These are phyloP conservation scores for Procavia capensis DNA, from an alignment of 2,113 vertebrate species.

Conservation along the genomic window DNA sequence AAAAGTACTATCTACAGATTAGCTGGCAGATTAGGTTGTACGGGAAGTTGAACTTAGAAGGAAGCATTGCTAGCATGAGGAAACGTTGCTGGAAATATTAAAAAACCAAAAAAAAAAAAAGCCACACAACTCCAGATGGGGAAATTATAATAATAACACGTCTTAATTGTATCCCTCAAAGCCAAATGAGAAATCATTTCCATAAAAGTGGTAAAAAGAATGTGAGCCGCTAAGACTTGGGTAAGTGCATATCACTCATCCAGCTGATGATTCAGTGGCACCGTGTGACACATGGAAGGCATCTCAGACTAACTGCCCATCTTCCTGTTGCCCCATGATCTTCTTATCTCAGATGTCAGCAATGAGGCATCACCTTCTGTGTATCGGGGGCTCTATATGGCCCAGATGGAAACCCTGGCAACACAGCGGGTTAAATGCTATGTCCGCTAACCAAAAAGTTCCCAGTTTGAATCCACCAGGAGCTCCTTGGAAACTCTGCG, in stretches of 20 bases:
- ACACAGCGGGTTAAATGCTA: no score
- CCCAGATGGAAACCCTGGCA: no score
- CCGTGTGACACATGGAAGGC: not conserved
- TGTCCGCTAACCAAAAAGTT: no score
- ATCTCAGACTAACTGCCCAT: not conserved
- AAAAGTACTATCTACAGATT: not conserved
- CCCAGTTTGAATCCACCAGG: no score
- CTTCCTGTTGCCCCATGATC: not conserved
- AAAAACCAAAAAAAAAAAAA: not conserved
- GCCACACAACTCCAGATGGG: not conserved
- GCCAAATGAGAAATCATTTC: not conserved
- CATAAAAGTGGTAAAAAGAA: conserved; percentile 46
- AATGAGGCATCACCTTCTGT: not conserved
- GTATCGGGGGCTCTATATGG: not conserved
- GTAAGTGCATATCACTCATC: not conserved
- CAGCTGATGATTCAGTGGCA: not conserved
- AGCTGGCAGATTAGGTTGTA: not conserved
- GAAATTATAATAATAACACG: conserved; percentile 39
- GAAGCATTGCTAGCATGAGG: not conserved
- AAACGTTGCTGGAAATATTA: not conserved
- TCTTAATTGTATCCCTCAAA: conserved; percentile 20
- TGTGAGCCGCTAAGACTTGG: not conserved
- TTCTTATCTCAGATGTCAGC: not conserved
- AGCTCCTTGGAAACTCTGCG: no score
- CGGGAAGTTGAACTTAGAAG: not conserved